Conservation (phyloP, 2,888 invertebrate genomes). For the Phyto melanocephala region DNA sequence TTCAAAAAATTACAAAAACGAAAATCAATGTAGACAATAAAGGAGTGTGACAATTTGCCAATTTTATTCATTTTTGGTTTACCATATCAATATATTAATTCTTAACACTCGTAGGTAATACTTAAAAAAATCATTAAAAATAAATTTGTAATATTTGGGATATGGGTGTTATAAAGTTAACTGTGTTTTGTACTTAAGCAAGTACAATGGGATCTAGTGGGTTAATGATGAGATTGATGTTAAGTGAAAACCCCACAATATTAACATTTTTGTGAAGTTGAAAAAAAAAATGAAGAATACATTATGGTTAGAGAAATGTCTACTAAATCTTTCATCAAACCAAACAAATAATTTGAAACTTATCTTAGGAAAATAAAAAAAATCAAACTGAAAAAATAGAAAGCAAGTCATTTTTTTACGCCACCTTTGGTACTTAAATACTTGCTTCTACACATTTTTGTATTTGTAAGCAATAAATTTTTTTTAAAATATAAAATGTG, state of each 20-base stretch:
- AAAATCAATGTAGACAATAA: no score
- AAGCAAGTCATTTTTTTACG: slow-evolving; percentile 16
- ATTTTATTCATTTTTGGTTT: no score
- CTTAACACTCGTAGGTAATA: no score
- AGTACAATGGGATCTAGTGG: no score
- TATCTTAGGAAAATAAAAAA: slow-evolving; percentile 19
- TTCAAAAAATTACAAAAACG: no score
- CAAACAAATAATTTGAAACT: slow-evolving; percentile 26
- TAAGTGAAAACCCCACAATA: slow-evolving; percentile 25
- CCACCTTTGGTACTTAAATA: background rate
- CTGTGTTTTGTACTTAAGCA: no score
- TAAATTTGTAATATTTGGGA: no score
- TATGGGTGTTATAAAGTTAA: no score
- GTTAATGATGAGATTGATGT: background rate
- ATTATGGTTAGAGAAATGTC: slow-evolving; percentile 7
- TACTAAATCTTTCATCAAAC: slow-evolving; percentile 35
- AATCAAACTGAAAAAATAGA: slow-evolving; percentile 21
- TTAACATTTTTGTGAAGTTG: background rate
- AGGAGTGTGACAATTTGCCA: no score
- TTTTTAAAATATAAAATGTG: background rate
- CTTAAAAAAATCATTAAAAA: no score
- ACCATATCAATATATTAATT: no score
- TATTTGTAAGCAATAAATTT: background rate
- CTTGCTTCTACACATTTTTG: background rate
- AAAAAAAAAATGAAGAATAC: background rate